These are phyloP conservation scores for Pegoplata infirma DNA, from an alignment of 2,888 invertebrate genomes.

Conservation along the genomic window DNA sequence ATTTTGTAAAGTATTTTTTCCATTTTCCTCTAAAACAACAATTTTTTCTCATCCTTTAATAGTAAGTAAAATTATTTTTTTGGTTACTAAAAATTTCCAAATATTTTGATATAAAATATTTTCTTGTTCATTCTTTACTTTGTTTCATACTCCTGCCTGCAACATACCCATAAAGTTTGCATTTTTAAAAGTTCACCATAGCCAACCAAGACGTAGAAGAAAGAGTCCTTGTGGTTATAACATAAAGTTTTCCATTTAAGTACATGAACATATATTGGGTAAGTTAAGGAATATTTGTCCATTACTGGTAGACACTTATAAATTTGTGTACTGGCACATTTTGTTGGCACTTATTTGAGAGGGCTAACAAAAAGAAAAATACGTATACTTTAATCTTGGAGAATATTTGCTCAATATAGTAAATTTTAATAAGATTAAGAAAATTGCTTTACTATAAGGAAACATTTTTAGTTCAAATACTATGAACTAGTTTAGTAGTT, in stretches of 20 bases:
- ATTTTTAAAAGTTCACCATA: conserved; percentile 23
- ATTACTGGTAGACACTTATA: neutral
- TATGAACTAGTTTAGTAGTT: no score
- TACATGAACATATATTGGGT: no score
- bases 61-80: no score
- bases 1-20: no score
- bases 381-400: no score
- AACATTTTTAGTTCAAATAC: no score
- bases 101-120: conserved; percentile 30
- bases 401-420: no score
- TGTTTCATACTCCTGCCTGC: neutral
- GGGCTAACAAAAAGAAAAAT: no score
- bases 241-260: conserved; percentile 1
- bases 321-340: neutral
- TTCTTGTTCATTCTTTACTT: neutral
- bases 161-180: conserved; percentile 7
- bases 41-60: no score
- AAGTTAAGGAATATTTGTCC: conserved; percentile 1
- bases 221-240: conserved; percentile 21
- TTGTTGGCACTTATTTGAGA: neutral
- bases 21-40: no score
- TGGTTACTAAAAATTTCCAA: conserved; percentile 22
- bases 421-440: no score
- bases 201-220: conserved; percentile 4
- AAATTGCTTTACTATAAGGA: no score